A percentile compares a stretch with the other conserved stretches of the same genome.
These are phyloP conservation scores for Pangasius sanitwongsei DNA, from an alignment of 2,797 vertebrate species.

Conservation along the genomic window DNA sequence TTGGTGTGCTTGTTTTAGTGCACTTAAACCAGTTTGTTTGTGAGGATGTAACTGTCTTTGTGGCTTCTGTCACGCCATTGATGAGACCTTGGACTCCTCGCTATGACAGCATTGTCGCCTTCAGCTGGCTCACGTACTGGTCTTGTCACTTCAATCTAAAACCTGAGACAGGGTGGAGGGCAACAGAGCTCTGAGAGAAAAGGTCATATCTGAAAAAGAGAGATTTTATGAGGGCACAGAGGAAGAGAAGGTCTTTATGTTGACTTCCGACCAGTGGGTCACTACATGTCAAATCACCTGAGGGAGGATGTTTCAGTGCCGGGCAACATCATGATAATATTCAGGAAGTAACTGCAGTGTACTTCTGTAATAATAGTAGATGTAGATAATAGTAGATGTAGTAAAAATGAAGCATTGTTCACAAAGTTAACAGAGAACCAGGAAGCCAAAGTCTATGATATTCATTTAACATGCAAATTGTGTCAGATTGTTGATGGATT, in stretches of 20 bases:
- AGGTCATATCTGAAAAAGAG: conserved; percentile 33
- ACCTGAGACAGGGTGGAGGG: conserved; percentile 25
- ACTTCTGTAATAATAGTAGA: background rate
- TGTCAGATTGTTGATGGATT: background rate
- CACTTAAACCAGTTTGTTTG: conserved; percentile 22
- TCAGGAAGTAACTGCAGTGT: background rate
- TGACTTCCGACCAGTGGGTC: background rate
- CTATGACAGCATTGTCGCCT: conserved; percentile 40
- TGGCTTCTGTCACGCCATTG: conserved; percentile 24
- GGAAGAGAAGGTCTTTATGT: background rate
- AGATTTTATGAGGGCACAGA: conserved; percentile 14
- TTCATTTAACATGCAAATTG: background rate
- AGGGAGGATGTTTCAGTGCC: background rate
- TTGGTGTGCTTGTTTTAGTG: conserved; percentile 24
- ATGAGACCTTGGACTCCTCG: conserved; percentile 32
- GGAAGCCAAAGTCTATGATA: background rate
- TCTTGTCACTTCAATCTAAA: conserved; percentile 31
- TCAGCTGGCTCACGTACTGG: conserved; percentile 34
- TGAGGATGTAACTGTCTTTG: conserved; percentile 25
- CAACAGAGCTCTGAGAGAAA: conserved; percentile 20
- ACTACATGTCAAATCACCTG: background rate
- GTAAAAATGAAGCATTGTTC: background rate
- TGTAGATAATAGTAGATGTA: background rate
- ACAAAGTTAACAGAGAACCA: background rate
- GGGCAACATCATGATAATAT: background rate